These are phyloP conservation scores for Cavia aperea DNA, from an alignment of 2,113 vertebrate genomes.

Conservation along the genomic window DNA sequence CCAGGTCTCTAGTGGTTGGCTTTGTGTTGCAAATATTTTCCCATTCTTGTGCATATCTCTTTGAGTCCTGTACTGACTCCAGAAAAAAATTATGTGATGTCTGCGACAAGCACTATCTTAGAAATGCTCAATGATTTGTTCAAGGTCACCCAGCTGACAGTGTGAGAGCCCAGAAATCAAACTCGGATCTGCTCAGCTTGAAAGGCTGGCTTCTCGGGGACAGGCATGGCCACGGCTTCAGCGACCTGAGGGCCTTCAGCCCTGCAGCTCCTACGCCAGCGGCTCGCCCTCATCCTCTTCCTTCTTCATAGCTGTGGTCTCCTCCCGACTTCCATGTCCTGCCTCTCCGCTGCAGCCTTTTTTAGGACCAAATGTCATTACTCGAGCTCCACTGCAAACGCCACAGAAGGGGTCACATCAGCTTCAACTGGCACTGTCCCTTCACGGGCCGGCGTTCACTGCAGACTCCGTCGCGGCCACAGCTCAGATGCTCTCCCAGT, in stretches of 20 bases:
- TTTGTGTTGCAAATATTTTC: not conserved
- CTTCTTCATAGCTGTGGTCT: not conserved
- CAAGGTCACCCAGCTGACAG: not conserved
- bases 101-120: not conserved
- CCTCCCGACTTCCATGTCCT: not conserved
- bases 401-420: not conserved
- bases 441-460: not conserved
- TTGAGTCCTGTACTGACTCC: not conserved
- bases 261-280: not conserved
- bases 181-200: not conserved
- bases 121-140: not conserved
- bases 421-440: not conserved
- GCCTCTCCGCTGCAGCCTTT: not conserved
- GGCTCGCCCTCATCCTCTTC: not conserved
- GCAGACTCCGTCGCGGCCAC: rapidly evolving
- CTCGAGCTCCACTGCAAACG: not conserved
- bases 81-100: not conserved
- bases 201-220: not conserved
- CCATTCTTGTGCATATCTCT: not conserved
- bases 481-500: not conserved
- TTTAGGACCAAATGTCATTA: not conserved
- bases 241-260: rapidly evolving
- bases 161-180: not conserved
- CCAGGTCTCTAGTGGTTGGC: not conserved
- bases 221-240: rapidly evolving